These are phyloP conservation scores for Heliconius congener DNA, from an alignment of 1,140 invertebrate genomes.

Conservation along the genomic window DNA sequence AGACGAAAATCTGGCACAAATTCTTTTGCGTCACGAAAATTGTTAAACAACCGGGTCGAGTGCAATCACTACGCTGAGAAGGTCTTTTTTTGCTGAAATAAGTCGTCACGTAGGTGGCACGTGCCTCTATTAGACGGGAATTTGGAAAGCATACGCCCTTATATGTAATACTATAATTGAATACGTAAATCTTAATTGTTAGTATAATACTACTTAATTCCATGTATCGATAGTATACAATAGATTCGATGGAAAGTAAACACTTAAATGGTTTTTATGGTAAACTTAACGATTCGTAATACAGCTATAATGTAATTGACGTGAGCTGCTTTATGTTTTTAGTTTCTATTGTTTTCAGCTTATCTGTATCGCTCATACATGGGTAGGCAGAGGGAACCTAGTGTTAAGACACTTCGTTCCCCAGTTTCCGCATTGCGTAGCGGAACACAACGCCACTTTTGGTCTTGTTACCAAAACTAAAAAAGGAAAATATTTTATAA, in stretches of 20 bases:
- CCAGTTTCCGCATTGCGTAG: too few species aligned
- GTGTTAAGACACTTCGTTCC: too few species aligned
- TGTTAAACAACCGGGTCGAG: conserved; percentile 57
- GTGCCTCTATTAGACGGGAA: conserved; percentile 51
- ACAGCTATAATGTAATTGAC: neutral
- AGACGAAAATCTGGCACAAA: conserved; percentile 58
- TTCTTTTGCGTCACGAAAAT: conserved; percentile 60
- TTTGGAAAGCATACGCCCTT: conserved; percentile 55
- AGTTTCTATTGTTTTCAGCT: too few species aligned
- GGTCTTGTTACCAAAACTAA: too few species aligned
- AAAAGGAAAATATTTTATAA: too few species aligned
- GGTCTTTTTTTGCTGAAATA: conserved; percentile 33
- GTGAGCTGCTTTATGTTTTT: neutral
- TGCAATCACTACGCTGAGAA: conserved; percentile 50
- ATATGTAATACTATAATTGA: conserved; percentile 13
- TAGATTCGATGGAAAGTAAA: neutral
- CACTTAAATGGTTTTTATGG: neutral
- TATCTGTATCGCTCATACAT: too few species aligned
- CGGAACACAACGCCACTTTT: too few species aligned
- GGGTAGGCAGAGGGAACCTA: too few species aligned
- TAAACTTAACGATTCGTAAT: neutral
- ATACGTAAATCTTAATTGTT: neutral
- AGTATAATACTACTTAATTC: neutral
- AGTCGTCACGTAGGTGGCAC: conserved; percentile 47
- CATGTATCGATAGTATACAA: neutral